Evolutionary conservation across 2,113 vertebrate species (phyloP).

Genomic region (Raphicerus campestris): DNA sequence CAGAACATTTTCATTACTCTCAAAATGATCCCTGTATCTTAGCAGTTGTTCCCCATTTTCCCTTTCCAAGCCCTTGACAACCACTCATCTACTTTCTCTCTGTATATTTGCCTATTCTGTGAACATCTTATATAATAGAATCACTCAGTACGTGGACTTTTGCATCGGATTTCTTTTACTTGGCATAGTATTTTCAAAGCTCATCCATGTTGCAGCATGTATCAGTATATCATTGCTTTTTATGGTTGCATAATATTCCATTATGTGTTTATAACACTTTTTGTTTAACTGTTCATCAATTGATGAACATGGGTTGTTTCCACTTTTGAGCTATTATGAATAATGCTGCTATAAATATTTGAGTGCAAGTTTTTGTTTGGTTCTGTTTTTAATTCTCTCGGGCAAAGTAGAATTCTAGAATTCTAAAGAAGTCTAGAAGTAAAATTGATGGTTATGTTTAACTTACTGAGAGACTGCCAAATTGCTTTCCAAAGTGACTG

Average conservation of each 20-base stretch:
- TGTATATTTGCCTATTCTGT: background rate
- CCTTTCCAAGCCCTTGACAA: background rate
- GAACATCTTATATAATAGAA: background rate
- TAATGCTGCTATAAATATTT: background rate
- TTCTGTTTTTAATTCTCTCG: background rate
- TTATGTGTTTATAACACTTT: background rate
- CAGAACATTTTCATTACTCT: background rate
- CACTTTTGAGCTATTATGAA: background rate
- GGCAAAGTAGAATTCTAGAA: background rate
- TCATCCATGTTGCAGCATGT: background rate
- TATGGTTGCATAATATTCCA: background rate
- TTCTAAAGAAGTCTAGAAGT: background rate
- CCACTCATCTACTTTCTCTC: background rate
- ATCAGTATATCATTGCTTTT: background rate
- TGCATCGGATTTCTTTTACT: background rate
- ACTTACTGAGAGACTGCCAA: background rate
- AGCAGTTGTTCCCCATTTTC: background rate
- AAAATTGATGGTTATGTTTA: background rate
- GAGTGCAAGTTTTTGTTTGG: background rate
- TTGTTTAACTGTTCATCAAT: background rate
- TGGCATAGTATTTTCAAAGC: background rate
- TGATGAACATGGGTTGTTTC: background rate
- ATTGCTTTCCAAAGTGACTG: background rate
- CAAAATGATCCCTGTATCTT: background rate
- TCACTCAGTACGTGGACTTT: background rate